Evolutionary conservation across 2,888 invertebrate genomes (phyloP), one percentile per base, ranked within the genome.

Genomic region (Drosophila neotestacea): DNA sequence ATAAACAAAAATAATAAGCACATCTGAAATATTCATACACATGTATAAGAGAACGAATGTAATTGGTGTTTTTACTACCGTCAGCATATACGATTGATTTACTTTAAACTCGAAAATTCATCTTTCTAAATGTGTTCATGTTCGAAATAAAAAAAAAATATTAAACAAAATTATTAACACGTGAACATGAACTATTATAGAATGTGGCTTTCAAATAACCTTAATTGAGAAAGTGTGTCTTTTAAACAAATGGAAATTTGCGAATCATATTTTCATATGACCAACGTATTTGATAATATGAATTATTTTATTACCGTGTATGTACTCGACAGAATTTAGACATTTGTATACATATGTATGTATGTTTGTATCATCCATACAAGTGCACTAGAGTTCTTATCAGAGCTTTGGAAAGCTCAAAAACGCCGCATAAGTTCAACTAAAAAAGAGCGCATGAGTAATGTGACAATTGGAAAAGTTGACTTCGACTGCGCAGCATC

Each of bases 391-490:
- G 10, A 56, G 30, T 38, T 48, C 50, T 72, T 75, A 75, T 75
- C 63, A 54, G 22, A 60, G 64, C 52, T 61, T 60, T 46, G 60
- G 28, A 60, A 70, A 64, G 60, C 76, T 64, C 70, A 64, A 75
- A 64, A 30, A 54, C 46, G 42, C 39, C 70, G 63, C 70, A 59
- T 30, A 47, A 59, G 30, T 48, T 46, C 22, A 55, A 32, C 2
- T 22, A 22, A 54, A 65, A 54, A 56, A 61, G 46, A 46, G 51
- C 64, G 82, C 70, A 78, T 81, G 66, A 78, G 79, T 70, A 81
- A 78, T 78, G 56, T 34, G 34, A n/a, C n/a, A 58, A 79, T 66
- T 44, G 54, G 44, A 13, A 58, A 50, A 44, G 41, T 6, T 13
- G 30, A 54, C 16, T 27, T 42, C n/a, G 30, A 73, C 67, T 62